Base-by-base conservation (phyloP, 2,888 invertebrate genomes). In the Drosophila robusta region DNA sequence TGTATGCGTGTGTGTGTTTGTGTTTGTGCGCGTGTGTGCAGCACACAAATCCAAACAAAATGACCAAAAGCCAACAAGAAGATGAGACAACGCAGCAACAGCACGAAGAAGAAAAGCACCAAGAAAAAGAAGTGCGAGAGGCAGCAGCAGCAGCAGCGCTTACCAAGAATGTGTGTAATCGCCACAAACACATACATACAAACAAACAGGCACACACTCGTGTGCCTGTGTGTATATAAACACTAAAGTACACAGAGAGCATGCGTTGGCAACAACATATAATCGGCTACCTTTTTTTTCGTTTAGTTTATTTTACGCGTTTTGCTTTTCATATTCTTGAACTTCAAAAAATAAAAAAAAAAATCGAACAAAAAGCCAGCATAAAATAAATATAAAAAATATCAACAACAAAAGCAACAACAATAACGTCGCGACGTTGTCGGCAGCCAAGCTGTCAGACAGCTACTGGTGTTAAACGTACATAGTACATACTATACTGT, bases 391-490 rank as follows among this genome's bases (percentile, higher is more conserved):
- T 71, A 70, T 55, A 52, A 49, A 58, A 47, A 69, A 66, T 36
- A 66, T 45, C 49, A 54, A 44, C 46, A 58, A 44, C 34, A 46
- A 8, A 46, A 52, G 16, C 39, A 68, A 70, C 62, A 65, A 68
- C 63, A 52, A 18, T 18, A 18, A 36, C 70, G 62, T 45, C 67
- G 58, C 61, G 50, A 44, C 75, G 70, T 45, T 66, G 84, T 77
- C 85, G 80, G 70, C 80, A 83, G 87, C 76, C 86, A 89, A 89
- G 89, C 89, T 73, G 83, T 89, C 89, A 85, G 89, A 83, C 84
- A 89, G 84, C 84, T 85, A 85, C 84, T 89, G 84, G 84, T 85
- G 89, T 85, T 85, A 78, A 85, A 74, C 84, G 89, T 89, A 83
- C 80, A 83, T 65, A 73, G 62, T 78, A 77, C 51, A 57, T 47